phyloP scores from a whole-genome alignment of 2,888 invertebrate species.

The Melieria crassipennis region DNA sequence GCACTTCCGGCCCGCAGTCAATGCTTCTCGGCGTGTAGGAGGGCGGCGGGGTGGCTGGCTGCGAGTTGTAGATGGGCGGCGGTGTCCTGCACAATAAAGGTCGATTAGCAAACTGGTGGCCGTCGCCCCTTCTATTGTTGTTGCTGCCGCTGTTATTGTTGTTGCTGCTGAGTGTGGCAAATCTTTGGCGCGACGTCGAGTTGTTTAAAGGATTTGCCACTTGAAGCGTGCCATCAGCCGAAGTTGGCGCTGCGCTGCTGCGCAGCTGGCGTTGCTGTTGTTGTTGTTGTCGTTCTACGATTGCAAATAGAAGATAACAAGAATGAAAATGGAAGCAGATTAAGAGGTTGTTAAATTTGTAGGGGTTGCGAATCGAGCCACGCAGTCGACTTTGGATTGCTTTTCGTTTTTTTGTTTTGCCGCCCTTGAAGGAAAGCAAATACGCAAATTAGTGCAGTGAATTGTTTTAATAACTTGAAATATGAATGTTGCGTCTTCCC shows the following conservation, averaged over 20 bases:
- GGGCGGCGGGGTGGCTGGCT: conserved; percentile 61
- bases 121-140: conserved; percentile 11
- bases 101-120: conserved; percentile 43
- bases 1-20: conserved; percentile 15
- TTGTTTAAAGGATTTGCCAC: conserved; percentile 33
- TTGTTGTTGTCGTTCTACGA: conserved; percentile 33
- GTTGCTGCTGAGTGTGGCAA: conserved; percentile 28
- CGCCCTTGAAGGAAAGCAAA: conserved; percentile 25
- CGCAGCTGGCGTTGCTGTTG: conserved; percentile 18
- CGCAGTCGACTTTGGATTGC: not conserved
- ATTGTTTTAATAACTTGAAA: conserved; percentile 26
- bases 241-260: conserved; percentile 4
- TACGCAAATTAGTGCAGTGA: conserved; percentile 36
- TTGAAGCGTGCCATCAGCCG: conserved; percentile 24
- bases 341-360: conserved; percentile 29
- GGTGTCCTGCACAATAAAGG: conserved; percentile 49
- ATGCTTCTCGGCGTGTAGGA: conserved; percentile 53
- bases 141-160: conserved; percentile 12
- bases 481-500: not conserved
- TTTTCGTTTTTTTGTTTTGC: not conserved
- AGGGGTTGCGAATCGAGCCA: conserved; percentile 7
- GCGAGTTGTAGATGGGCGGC: conserved; percentile 53
- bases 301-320: conserved; percentile 34
- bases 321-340: conserved; percentile 28
- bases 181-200: conserved; percentile 22